phyloP scores from a whole-genome alignment of 2,113 vertebrate genomes.

The Bos javanicus region DNA sequence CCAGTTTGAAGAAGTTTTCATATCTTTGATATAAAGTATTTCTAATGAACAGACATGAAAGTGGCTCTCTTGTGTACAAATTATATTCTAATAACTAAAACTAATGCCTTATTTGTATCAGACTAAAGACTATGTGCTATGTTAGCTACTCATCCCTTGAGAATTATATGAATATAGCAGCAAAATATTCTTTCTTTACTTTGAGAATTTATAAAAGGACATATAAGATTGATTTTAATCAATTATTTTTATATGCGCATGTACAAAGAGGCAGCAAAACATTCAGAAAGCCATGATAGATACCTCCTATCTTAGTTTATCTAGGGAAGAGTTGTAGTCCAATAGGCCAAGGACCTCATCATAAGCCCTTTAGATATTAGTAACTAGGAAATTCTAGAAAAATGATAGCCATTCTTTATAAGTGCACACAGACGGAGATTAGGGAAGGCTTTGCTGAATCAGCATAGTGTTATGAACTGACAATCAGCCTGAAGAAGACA shows the following conservation, averaged over 20 bases:
- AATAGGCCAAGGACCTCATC: neutral
- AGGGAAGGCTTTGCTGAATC: conserved; percentile 12
- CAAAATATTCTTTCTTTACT: neutral
- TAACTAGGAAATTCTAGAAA: neutral
- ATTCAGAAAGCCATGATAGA: neutral
- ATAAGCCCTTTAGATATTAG: neutral
- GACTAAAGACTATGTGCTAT: neutral
- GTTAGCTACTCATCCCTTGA: neutral
- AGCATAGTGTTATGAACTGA: conserved; percentile 57
- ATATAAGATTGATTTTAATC: neutral
- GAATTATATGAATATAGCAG: neutral
- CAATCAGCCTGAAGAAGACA: conserved; percentile 44
- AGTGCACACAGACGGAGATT: neutral
- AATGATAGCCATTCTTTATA: neutral
- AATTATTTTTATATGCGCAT: neutral
- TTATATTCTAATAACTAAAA: neutral
- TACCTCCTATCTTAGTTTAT: neutral
- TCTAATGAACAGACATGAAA: neutral
- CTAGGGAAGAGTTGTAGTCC: neutral
- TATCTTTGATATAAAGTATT: neutral
- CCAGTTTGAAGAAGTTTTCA: neutral
- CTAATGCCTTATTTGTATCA: neutral
- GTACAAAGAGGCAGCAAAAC: neutral
- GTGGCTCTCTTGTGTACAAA: neutral
- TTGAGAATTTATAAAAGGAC: neutral